Percentiles rank a stretch among this genome's conserved stretches.
Conservation (phyloP, 2,113 vertebrate genomes). For the Lophura nycthemera region DNA sequence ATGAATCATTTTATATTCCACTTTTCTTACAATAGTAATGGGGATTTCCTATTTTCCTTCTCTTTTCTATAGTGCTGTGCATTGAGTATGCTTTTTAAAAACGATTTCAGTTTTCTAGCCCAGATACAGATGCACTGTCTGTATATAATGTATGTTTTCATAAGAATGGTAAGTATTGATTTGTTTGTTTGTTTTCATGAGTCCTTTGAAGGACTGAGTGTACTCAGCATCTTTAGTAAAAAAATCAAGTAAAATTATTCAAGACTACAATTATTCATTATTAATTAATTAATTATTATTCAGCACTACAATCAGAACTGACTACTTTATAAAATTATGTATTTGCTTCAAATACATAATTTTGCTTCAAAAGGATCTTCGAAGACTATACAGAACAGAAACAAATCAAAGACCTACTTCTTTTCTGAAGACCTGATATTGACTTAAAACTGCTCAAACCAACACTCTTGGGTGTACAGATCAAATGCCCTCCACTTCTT, state of each 20-base stretch:
- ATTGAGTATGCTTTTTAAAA: background rate
- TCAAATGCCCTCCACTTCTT: background rate
- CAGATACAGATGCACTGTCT: background rate
- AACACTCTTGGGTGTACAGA: background rate
- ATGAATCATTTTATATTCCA: background rate
- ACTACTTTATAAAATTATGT: background rate
- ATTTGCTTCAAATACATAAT: background rate
- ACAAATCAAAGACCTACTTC: background rate
- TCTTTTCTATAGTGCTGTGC: background rate
- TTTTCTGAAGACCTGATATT: background rate
- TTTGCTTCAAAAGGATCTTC: background rate
- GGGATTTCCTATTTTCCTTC: background rate
- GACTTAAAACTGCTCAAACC: background rate
- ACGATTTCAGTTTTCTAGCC: background rate
- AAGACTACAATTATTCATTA: background rate
- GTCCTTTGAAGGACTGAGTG: background rate
- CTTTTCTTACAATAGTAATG: background rate
- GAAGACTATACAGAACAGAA: background rate
- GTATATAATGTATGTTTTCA: background rate
- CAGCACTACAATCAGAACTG: background rate
- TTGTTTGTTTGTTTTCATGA: background rate
- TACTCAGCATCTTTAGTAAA: background rate
- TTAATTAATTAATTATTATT: too few relatives aligned
- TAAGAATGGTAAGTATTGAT: background rate
- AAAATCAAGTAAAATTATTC: background rate